Evolutionary conservation across 2,113 vertebrate species (phyloP).

Genomic region (Vulpes vulpes): DNA sequence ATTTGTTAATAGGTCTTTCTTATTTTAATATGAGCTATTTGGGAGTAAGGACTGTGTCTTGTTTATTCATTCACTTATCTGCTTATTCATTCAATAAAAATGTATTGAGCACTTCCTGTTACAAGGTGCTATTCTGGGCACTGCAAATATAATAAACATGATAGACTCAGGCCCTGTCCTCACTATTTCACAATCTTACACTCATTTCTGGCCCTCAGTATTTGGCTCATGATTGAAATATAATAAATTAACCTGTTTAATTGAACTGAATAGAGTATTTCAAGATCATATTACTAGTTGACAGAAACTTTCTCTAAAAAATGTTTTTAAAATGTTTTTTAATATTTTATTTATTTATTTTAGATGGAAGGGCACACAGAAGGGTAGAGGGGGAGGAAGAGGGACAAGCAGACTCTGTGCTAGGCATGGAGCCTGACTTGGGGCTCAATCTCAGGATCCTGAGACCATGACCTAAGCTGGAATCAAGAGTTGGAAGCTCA

Average conservation of each 20-base stretch:
- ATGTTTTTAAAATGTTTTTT: too few relatives aligned
- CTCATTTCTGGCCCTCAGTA: constrained; percentile 36
- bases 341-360: too few relatives aligned
- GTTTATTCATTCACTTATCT: neutral
- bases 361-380: neutral
- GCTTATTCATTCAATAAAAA: constrained; percentile 35
- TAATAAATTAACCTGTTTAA: constrained; percentile 8
- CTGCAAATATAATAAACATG: neutral
- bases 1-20: neutral
- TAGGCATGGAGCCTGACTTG: neutral
- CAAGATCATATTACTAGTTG: neutral
- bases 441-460: neutral
- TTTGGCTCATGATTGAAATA: neutral
- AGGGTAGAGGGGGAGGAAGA: neutral
- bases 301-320: neutral
- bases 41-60: neutral
- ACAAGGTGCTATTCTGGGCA: neutral
- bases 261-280: neutral
- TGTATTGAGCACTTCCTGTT: constrained; percentile 19
- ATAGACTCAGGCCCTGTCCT: neutral
- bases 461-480: neutral
- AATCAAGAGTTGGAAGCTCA: neutral
- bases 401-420: neutral
- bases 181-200: neutral
- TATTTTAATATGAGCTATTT: constrained; percentile 17